Evolutionary conservation across 1,140 invertebrate species (phyloP).

Genomic region (Dreissena rostriformis): DNA sequence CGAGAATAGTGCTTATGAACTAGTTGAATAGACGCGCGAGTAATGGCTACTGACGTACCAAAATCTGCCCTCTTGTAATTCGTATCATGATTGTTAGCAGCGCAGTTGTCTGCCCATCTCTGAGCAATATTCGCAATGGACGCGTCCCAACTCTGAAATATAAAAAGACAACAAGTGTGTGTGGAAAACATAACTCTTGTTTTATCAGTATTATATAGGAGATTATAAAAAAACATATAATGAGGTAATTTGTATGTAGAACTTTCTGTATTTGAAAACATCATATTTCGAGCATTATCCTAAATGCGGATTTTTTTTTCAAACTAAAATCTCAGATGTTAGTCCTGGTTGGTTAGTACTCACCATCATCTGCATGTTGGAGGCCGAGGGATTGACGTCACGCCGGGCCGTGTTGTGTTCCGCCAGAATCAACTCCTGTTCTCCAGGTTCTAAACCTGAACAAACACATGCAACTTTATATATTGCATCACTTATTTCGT

Average conservation of each 20-base stretch:
- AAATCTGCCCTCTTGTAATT: constrained; percentile 34
- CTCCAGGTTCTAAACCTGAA: constrained; percentile 21
- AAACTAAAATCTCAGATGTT: too few species aligned
- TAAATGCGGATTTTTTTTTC: too few species aligned
- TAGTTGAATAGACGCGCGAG: too few species aligned
- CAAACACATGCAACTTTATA: not conserved
- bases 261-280: too few species aligned
- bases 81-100: constrained; percentile 18
- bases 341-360: not conserved
- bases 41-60: constrained; percentile 27
- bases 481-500: too few species aligned
- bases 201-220: too few species aligned
- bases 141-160: constrained; percentile 50
- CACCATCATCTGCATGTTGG: constrained; percentile 32
- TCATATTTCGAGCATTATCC: too few species aligned
- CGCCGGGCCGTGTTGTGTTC: constrained; percentile 27
- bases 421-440: constrained; percentile 18
- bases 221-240: too few species aligned
- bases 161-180: not conserved
- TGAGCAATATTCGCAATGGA: constrained; percentile 44
- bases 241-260: too few species aligned
- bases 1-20: too few species aligned
- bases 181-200: too few species aligned
- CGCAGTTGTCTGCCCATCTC: constrained; percentile 55
- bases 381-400: constrained; percentile 24